These are phyloP conservation scores for Dione juno DNA, from an alignment of 2,888 invertebrate genomes.

Conservation along the genomic window DNA sequence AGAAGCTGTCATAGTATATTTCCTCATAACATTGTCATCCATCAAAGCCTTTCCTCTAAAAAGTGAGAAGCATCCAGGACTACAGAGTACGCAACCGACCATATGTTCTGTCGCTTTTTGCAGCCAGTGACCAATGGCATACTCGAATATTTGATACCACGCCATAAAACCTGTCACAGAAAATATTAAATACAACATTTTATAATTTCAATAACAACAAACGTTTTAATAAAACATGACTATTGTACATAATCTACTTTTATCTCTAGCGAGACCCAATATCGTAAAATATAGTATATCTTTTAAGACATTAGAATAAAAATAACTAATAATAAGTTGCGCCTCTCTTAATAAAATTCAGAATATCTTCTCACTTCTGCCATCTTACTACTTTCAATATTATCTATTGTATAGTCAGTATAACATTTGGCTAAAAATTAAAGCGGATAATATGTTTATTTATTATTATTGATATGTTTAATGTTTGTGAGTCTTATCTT, in stretches of 20 bases:
- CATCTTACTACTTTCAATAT: not conserved
- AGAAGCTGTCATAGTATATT: slow-evolving; percentile 90
- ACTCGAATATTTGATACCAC: slow-evolving; percentile 95
- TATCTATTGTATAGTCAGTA: not conserved
- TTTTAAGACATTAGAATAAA: no score
- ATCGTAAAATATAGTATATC: no score
- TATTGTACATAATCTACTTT: no score
- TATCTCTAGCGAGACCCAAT: no score
- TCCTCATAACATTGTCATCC: slow-evolving; percentile 95
- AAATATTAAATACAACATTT: no score
- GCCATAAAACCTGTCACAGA: slow-evolving; percentile 87
- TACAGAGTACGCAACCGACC: slow-evolving; percentile 94
- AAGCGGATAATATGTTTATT: no score
- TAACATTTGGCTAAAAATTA: no score
- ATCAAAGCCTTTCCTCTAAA: slow-evolving; percentile 94
- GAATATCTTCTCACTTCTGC: no score
- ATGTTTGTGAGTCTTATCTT: slow-evolving; percentile 13
- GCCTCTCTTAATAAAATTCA: no score
- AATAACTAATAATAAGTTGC: no score
- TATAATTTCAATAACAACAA: no score
- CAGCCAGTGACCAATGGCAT: slow-evolving; percentile 96
- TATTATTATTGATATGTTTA: not conserved
- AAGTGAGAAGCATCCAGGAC: slow-evolving; percentile 95
- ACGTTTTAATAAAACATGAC: no score
- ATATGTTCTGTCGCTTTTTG: slow-evolving; percentile 96